phyloP scores from a whole-genome alignment of 1,140 invertebrate genomes.

The Maniola jurtina region DNA sequence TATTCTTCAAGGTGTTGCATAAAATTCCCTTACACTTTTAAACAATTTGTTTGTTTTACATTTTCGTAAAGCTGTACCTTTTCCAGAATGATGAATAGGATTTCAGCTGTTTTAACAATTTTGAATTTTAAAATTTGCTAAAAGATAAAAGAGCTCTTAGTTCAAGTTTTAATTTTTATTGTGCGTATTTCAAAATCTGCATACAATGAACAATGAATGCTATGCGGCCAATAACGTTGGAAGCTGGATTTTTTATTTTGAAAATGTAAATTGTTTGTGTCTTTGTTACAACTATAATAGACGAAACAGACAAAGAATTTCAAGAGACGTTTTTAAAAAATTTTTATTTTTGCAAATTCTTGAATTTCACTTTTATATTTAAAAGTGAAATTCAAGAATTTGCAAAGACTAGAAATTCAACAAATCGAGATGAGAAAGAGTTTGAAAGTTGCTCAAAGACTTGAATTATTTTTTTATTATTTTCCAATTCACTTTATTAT shows the following conservation, averaged over 20 bases:
- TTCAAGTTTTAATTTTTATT: conserved; percentile 30
- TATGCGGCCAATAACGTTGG: conserved; percentile 28
- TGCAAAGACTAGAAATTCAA: neutral
- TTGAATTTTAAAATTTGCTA: conserved; percentile 11
- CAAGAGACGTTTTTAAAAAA: neutral
- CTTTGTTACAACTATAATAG: conserved; percentile 31
- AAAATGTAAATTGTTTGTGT: conserved; percentile 34
- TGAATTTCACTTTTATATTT: neutral
- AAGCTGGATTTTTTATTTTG: conserved; percentile 25
- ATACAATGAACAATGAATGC: conserved; percentile 44
- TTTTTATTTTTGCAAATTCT: no score
- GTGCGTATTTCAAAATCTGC: conserved; percentile 35
- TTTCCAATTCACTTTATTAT: no score
- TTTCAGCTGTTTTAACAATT: neutral
- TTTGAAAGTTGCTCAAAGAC: no score
- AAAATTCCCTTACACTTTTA: no score
- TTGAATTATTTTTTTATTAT: no score
- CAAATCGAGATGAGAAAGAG: no score
- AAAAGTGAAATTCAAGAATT: conserved; percentile 1
- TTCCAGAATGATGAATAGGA: neutral
- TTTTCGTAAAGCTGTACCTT: no score
- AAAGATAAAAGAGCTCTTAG: conserved; percentile 19
- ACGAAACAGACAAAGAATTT: conserved; percentile 11
- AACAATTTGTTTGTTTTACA: no score
- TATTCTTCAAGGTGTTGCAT: no score